These are phyloP conservation scores for Cheilosia vulpina DNA, from an alignment of 2,888 invertebrate genomes.

Conservation along the genomic window DNA sequence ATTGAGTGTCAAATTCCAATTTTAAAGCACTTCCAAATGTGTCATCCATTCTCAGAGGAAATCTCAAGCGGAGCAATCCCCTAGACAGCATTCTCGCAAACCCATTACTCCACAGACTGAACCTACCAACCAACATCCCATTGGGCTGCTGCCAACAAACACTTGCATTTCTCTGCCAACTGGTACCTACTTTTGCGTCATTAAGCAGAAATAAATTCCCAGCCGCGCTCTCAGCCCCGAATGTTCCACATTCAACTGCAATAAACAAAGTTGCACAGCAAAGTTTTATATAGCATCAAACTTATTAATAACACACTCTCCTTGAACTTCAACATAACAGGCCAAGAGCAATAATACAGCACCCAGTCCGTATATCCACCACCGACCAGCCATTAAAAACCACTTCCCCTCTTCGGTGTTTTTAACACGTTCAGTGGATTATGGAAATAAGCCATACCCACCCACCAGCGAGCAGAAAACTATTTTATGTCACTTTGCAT, in stretches of 20 bases:
- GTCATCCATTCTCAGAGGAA: no score
- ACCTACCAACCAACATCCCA: neutral
- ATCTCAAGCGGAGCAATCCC: no score
- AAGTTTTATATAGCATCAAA: slow-evolving; percentile 62
- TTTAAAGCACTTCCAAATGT: no score
- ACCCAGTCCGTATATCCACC: neutral
- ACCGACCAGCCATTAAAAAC: slow-evolving; percentile 46
- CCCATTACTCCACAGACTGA: no score
- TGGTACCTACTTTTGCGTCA: slow-evolving; percentile 29
- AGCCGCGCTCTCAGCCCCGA: neutral
- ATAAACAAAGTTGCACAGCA: slow-evolving; percentile 58
- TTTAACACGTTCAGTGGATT: slow-evolving; percentile 68
- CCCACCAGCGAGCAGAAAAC: slow-evolving; percentile 51
- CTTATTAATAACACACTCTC: slow-evolving; percentile 65
- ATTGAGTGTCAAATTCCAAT: no score
- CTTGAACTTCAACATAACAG: slow-evolving; percentile 67
- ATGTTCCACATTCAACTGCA: slow-evolving; percentile 42
- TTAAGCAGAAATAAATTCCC: slow-evolving; percentile 13
- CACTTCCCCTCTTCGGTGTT: slow-evolving; percentile 52
- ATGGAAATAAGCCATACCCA: slow-evolving; percentile 69
- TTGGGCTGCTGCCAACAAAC: neutral
- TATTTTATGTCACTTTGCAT: slow-evolving; percentile 71
- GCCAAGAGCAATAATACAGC: slow-evolving; percentile 56
- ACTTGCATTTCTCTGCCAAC: slow-evolving; percentile 1
- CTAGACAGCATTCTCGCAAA: no score